Conservation (phyloP, 2,888 invertebrate genomes). For the Melanchra persicariae region DNA sequence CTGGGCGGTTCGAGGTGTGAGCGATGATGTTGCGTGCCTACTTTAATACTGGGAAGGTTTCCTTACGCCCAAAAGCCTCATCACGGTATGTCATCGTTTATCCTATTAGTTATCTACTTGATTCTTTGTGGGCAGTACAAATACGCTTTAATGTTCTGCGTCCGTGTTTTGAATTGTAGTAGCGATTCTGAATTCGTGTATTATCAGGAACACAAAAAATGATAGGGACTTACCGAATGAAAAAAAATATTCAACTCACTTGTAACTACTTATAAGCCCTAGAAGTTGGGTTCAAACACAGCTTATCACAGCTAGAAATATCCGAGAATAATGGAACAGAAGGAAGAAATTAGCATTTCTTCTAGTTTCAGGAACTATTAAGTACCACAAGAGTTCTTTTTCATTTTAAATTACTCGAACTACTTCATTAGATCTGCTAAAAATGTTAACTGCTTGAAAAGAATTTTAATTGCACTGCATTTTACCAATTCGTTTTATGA, state of each 20-base stretch:
- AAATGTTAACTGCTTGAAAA: constrained; percentile 69
- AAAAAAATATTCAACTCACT: background rate
- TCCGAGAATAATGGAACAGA: constrained; percentile 4
- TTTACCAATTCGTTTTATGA: constrained; percentile 66
- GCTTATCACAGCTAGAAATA: constrained; percentile 10
- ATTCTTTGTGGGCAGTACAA: constrained; percentile 24
- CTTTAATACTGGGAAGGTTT: constrained; percentile 72
- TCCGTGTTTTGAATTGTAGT: background rate
- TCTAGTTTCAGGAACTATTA: constrained; percentile 7
- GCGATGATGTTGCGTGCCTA: constrained; percentile 84
- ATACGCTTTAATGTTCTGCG: background rate
- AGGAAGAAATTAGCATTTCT: background rate
- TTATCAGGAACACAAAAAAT: too few species aligned
- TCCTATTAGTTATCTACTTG: constrained; percentile 55
- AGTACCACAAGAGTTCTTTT: constrained; percentile 37
- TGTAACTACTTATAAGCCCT: background rate
- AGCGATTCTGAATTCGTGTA: background rate
- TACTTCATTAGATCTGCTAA: constrained; percentile 68
- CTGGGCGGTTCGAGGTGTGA: constrained; percentile 80
- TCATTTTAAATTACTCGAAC: constrained; percentile 56
- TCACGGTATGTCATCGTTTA: constrained; percentile 62
- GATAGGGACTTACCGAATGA: too few species aligned
- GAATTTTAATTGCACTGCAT: constrained; percentile 72
- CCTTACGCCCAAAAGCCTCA: constrained; percentile 55
- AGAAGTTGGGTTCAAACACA: background rate